phyloP scores from a whole-genome alignment of 2,113 vertebrate species.

The Cynocephalus volans region DNA sequence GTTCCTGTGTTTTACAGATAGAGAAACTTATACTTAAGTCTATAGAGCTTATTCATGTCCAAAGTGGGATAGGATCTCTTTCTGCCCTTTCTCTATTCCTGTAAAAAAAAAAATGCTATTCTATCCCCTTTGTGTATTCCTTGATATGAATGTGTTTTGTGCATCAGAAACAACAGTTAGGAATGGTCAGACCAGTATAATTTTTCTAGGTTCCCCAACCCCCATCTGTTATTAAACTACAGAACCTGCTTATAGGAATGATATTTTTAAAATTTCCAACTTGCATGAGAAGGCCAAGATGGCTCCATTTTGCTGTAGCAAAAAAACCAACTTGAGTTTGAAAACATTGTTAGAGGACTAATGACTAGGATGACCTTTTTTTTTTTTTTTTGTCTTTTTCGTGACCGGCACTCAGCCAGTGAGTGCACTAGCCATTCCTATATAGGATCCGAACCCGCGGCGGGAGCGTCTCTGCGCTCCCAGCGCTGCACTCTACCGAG shows the following conservation, averaged over 20 bases:
- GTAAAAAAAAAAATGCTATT: neutral
- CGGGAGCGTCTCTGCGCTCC: no score
- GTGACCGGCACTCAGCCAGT: no score
- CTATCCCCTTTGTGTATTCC: neutral
- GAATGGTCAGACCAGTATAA: neutral
- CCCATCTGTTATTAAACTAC: slow-evolving; percentile 23
- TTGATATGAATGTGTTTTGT: neutral
- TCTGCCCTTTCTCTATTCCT: neutral
- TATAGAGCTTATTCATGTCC: neutral
- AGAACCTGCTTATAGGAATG: slow-evolving; percentile 41
- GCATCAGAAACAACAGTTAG: neutral
- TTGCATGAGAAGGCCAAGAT: neutral
- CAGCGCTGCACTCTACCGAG: no score
- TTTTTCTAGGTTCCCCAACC: neutral
- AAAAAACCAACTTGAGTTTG: slow-evolving; percentile 63
- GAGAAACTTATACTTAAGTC: neutral
- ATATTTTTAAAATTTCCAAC: slow-evolving; percentile 34
- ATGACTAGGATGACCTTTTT: slow-evolving; percentile 18
- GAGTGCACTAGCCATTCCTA: no score
- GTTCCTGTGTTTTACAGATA: slow-evolving; percentile 14
- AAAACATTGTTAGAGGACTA: slow-evolving; percentile 35
- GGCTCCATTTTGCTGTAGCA: slow-evolving; percentile 52
- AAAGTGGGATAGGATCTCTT: neutral
- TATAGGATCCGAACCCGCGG: no score
- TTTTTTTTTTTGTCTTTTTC: no score